Percentiles rank a stretch among this genome's conserved stretches.
Conservation (phyloP, 2,113 vertebrate species). For the Perccottus glenii region DNA sequence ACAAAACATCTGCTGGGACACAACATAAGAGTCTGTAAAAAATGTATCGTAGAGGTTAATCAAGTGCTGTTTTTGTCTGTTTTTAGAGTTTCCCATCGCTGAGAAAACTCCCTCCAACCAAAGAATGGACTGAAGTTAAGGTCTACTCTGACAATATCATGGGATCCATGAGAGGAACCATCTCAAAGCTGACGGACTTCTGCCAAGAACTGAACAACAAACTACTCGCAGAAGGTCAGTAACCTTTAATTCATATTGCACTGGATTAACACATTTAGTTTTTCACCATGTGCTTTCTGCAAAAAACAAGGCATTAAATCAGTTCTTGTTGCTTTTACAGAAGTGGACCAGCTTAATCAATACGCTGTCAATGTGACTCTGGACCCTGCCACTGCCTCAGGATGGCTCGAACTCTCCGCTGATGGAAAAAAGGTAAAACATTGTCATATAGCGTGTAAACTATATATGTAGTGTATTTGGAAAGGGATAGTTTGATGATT, state of each 20-base stretch:
- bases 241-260: neutral
- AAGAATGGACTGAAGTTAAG: slow-evolving; percentile 49
- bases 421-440: neutral
- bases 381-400: neutral
- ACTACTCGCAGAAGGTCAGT: slow-evolving; percentile 43
- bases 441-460: neutral
- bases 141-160: slow-evolving; percentile 21
- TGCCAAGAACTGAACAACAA: slow-evolving; percentile 22
- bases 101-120: slow-evolving; percentile 8
- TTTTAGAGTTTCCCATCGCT: slow-evolving; percentile 42
- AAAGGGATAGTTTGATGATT: no score
- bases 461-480: neutral
- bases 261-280: no score
- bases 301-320: neutral
- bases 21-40: no score
- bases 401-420: neutral
- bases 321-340: slow-evolving; percentile 18
- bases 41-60: neutral
- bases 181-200: slow-evolving; percentile 37
- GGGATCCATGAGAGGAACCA: slow-evolving; percentile 22
- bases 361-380: slow-evolving; percentile 24
- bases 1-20: no score
- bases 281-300: no score
- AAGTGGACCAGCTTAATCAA: slow-evolving; percentile 26
- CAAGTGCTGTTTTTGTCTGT: neutral